Percentiles rank a stretch among this genome's conserved stretches.
Conservation (phyloP, 1,140 invertebrate species). For the Hyposmocoma kahamanoa region DNA sequence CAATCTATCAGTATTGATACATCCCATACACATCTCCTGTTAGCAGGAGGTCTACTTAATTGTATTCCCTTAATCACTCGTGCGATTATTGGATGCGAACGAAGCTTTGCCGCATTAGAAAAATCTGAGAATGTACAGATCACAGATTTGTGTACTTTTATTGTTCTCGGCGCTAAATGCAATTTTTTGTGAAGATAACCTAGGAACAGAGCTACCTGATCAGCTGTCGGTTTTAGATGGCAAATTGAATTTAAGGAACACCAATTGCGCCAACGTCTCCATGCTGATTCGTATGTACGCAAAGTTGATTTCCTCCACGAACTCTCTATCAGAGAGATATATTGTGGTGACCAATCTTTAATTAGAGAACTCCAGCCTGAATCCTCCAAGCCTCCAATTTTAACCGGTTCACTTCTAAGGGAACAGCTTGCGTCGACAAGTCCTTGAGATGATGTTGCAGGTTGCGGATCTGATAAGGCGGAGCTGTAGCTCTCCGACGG, state of each 20-base stretch:
- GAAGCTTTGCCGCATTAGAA: neutral
- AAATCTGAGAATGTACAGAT: neutral
- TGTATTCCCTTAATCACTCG: neutral
- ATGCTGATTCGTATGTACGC: conserved; percentile 3
- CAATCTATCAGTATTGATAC: neutral
- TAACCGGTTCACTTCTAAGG: conserved; percentile 6
- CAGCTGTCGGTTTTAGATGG: neutral
- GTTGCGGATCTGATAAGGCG: conserved; percentile 17
- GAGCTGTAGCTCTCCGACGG: conserved; percentile 7
- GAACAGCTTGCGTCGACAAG: conserved; percentile 9
- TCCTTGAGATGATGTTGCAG: conserved; percentile 18
- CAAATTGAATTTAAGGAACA: neutral
- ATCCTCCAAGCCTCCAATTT: conserved; percentile 21
- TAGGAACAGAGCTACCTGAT: conserved; percentile 1
- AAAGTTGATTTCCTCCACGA: conserved; percentile 16
- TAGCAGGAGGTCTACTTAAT: neutral
- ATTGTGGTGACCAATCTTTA: neutral
- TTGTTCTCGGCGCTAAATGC: neutral
- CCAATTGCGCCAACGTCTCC: conserved; percentile 12
- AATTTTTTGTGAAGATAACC: neutral
- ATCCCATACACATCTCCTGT: neutral
- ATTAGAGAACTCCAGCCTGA: conserved; percentile 14
- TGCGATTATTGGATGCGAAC: neutral
- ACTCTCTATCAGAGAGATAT: conserved; percentile 11
- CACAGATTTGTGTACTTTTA: neutral